These are phyloP conservation scores for Bettongia penicillata DNA, from an alignment of 2,113 vertebrate species.

Conservation along the genomic window DNA sequence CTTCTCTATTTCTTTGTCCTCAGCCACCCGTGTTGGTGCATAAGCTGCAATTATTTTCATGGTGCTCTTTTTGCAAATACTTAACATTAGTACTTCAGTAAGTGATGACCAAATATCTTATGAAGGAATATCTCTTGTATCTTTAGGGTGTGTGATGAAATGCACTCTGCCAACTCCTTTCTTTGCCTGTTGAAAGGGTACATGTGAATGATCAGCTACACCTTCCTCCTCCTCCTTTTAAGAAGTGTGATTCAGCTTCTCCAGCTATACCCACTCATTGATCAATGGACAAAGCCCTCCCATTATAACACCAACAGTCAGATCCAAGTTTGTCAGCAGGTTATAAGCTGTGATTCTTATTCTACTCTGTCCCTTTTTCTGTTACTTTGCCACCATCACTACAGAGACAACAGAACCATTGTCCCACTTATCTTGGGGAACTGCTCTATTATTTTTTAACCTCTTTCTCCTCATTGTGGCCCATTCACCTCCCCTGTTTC, in stretches of 20 bases:
- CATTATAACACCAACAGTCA: background rate
- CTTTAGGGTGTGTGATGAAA: background rate
- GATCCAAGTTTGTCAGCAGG: background rate
- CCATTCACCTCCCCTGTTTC: background rate
- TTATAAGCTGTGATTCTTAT: background rate
- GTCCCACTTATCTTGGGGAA: background rate
- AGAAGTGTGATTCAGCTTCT: background rate
- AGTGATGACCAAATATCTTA: background rate
- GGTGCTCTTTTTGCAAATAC: background rate
- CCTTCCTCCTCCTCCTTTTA: background rate
- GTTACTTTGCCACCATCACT: background rate
- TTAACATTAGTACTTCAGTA: background rate
- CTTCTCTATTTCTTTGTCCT: background rate
- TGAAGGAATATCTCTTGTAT: background rate
- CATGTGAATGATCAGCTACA: background rate
- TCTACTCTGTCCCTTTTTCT: background rate
- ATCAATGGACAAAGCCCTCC: background rate
- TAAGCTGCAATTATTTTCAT: background rate
- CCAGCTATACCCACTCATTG: background rate
- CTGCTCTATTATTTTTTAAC: background rate
- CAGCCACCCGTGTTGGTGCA: background rate
- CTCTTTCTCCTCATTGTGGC: background rate
- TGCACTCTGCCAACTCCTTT: background rate
- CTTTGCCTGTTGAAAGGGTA: background rate
- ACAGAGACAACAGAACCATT: background rate